Evolutionary conservation across 2,888 invertebrate species (phyloP).

Genomic region (Hypsopygia costalis): DNA sequence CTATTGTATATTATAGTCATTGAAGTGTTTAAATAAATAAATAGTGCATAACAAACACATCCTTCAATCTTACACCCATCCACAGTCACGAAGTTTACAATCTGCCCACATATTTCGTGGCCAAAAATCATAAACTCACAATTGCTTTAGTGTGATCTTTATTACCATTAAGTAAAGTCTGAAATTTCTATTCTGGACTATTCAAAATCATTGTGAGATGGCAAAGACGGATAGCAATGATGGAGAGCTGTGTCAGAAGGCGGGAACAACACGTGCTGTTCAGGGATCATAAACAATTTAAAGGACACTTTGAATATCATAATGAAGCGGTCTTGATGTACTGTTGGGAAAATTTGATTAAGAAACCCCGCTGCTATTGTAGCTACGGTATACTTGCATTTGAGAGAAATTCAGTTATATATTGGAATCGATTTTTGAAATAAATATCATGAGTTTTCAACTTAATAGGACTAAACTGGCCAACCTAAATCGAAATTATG

Average conservation of each 20-base stretch:
- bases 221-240: slow-evolving; percentile 46
- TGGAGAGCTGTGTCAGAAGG: slow-evolving; percentile 47
- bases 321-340: slow-evolving; percentile 36
- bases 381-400: no score
- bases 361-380: neutral
- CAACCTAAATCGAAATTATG: no score
- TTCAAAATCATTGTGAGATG: slow-evolving; percentile 12
- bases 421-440: no score
- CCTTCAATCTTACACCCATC: slow-evolving; percentile 1
- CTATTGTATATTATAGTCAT: no score
- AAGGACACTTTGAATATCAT: slow-evolving; percentile 32
- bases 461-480: no score
- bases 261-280: slow-evolving; percentile 41
- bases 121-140: slow-evolving; percentile 17
- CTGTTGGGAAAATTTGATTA: slow-evolving; percentile 15
- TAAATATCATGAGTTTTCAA: no score
- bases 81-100: slow-evolving; percentile 7
- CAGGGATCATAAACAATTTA: slow-evolving; percentile 37
- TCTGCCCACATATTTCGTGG: slow-evolving; percentile 24
- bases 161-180: slow-evolving; percentile 13
- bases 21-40: no score
- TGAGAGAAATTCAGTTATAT: no score
- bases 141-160: neutral
- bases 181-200: slow-evolving; percentile 12
- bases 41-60: neutral